These are phyloP conservation scores for Butorides virescens DNA, from an alignment of 2,113 vertebrate species.

Conservation along the genomic window DNA sequence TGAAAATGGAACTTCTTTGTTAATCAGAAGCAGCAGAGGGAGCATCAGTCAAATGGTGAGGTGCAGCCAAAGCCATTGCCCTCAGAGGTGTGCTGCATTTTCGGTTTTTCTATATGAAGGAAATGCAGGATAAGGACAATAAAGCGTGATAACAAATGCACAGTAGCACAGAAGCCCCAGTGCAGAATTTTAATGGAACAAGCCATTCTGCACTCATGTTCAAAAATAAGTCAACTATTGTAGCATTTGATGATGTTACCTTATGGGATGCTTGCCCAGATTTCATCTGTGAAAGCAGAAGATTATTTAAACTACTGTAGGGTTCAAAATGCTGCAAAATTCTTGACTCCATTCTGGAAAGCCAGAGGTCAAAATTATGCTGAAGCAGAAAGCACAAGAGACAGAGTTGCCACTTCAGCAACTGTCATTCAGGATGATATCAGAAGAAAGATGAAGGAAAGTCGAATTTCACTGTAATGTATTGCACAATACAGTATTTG, in stretches of 20 bases:
- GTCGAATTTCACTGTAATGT: not conserved
- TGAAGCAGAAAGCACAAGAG: not conserved
- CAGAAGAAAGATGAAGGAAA: not conserved
- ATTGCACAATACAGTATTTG: not conserved
- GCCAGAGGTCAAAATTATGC: not conserved
- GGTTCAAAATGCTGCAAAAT: not conserved
- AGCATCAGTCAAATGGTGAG: not conserved
- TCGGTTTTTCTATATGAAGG: not conserved
- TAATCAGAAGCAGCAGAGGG: not conserved
- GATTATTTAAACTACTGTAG: not conserved
- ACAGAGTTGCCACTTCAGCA: not conserved
- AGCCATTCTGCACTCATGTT: not conserved
- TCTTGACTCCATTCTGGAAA: not conserved
- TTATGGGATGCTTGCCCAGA: not conserved
- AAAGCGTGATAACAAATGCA: not conserved
- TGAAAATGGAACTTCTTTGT: not conserved
- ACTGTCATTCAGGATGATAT: not conserved
- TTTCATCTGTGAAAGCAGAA: not conserved
- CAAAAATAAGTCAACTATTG: not conserved
- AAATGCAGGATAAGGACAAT: not conserved
- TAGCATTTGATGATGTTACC: not conserved
- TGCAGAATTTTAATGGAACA: not conserved
- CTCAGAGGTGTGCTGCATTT: not conserved
- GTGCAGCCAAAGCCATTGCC: not conserved
- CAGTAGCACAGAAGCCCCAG: not conserved